Evolutionary conservation across 1,140 invertebrate species (phyloP).

Genomic region (Macrosteles quadrilineatus): DNA sequence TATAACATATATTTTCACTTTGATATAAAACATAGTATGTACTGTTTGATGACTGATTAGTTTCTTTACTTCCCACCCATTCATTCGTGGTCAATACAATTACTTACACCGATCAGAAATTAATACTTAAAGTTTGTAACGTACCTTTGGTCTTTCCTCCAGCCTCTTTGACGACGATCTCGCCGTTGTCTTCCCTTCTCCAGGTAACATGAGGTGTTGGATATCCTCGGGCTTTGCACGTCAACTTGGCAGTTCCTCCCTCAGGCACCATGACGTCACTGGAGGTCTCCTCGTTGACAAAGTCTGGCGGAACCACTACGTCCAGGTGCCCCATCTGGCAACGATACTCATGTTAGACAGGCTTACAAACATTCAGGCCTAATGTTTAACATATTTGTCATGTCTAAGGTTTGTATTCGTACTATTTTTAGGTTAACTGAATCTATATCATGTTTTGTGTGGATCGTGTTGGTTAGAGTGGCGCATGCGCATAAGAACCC

Average conservation of each 20-base stretch:
- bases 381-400: too few species aligned
- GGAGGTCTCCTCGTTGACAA: conserved; percentile 83
- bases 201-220: conserved; percentile 83
- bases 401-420: too few species aligned
- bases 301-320: conserved; percentile 89
- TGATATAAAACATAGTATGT: too few species aligned
- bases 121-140: too few species aligned
- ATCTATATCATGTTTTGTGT: too few species aligned
- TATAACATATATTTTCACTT: too few species aligned
- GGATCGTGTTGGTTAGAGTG: not conserved
- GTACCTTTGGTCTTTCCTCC: conserved; percentile 42
- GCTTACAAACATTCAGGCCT: not conserved
- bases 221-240: conserved; percentile 82
- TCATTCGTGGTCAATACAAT: too few species aligned
- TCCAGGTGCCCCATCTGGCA: conserved; percentile 80
- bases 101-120: too few species aligned
- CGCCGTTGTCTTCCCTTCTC: conserved; percentile 81
- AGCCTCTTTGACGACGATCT: conserved; percentile 69
- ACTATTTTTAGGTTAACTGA: too few species aligned
- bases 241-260: conserved; percentile 82
- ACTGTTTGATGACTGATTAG: too few species aligned
- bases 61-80: too few species aligned
- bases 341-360: conserved; percentile 46
- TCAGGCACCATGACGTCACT: conserved; percentile 90
- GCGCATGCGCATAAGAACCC: too few species aligned